Evolutionary conservation across 2,113 vertebrate genomes (phyloP), one percentile per base, ranked within the genome.

Genomic region (Paralichthys olivaceus): DNA sequence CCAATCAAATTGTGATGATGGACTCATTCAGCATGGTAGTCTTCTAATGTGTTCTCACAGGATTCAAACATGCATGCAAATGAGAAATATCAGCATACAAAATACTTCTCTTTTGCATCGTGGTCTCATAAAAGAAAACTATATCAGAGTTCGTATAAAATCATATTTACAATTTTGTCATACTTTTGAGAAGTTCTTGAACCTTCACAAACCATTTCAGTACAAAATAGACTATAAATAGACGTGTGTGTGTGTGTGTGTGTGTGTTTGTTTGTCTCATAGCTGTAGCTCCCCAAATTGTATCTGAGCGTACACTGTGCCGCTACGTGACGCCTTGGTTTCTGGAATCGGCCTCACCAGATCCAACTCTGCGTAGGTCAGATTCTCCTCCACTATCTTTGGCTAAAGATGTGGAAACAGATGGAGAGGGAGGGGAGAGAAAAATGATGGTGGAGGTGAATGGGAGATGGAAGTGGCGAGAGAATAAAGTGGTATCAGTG

Each of bases 341-440:
- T 96, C 93, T 5, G 95, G 96, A 34, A 93, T 93, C 0, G 96
- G 95, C 78, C 95, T 98, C 70, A 96, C 94, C 84, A 99, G 93
- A 87, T 99, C 98, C 91, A 99, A 92, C 88, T 99, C 98, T 0
- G 98, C 98, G 0, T 99, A 99, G n/a, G 96, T 98, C 91, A 99
- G 90, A 77, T 91, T 97, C 88, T 99, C 97, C 89, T 99, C 98
- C 15, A 96, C 77, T 0, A 98, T 97, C 93, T 95, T 97, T 0
- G 97, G 97, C 98, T 98, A 73, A 4, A 86, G 87, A 77, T 15
- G 80, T 7, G 7, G 43, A 68, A 26, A 37, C 5, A 51, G 34
- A 47, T 34, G 45, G 25, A 37, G 17, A 32, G 23, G 37, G 32
- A 3, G 28, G 22, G 34, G 49, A 12, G 23, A 25, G 25, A 2